Evolutionary conservation across 2,797 vertebrate genomes (phyloP).

Genomic region (Falco concolor): DNA sequence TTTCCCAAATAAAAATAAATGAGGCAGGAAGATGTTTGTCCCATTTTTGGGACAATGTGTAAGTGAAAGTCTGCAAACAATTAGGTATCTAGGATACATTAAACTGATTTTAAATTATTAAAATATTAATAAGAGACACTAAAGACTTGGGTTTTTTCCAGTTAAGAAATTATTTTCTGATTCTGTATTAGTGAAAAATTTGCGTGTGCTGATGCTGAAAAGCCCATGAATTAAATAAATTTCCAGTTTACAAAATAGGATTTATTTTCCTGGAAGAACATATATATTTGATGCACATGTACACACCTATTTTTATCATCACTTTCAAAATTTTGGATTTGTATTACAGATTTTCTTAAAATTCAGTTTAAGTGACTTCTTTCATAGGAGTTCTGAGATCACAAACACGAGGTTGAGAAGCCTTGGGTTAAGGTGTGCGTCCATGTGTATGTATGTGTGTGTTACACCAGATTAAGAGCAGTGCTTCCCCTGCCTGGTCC

Average conservation of each 20-base stretch:
- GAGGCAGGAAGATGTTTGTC: background rate
- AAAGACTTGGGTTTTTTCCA: background rate
- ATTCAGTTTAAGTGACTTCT: background rate
- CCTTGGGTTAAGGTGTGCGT: too few relatives aligned
- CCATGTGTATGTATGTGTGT: accelerated
- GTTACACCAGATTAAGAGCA: background rate
- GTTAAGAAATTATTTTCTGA: background rate
- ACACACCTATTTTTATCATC: background rate
- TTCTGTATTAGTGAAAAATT: background rate
- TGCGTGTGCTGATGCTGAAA: background rate
- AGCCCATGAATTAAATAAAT: background rate
- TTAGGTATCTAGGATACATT: slow-evolving; percentile 11
- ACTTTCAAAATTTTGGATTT: background rate
- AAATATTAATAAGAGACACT: background rate
- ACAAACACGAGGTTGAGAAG: background rate
- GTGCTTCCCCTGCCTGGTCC: accelerated
- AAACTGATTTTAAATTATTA: slow-evolving; percentile 38
- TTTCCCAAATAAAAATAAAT: slow-evolving; percentile 4
- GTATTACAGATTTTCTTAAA: background rate
- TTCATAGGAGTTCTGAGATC: background rate
- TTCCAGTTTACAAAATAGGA: background rate
- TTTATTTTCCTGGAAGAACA: background rate
- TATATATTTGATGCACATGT: too few relatives aligned
- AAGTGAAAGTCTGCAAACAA: slow-evolving; percentile 21
- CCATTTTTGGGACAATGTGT: background rate